Conservation (phyloP, 1,140 invertebrate genomes). For the Acromyrmex heyeri region DNA sequence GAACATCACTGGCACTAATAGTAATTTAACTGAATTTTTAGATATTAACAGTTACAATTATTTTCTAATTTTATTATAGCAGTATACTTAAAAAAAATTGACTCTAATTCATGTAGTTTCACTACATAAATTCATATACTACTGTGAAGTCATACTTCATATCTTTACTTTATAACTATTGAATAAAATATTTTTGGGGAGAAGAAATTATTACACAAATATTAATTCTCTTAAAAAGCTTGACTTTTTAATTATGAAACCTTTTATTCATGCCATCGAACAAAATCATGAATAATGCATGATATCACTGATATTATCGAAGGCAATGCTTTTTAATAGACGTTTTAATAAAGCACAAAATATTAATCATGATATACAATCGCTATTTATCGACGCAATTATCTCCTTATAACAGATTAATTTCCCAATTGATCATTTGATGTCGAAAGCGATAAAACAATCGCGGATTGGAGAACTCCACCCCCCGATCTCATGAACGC, state of each 20-base stretch:
- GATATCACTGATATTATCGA: neutral
- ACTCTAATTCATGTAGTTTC: neutral
- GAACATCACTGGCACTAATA: neutral
- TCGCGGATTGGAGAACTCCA: neutral
- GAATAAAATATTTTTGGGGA: neutral
- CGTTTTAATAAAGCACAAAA: neutral
- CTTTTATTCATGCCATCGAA: neutral
- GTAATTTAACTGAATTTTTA: neutral
- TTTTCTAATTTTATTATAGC: neutral
- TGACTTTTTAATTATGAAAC: neutral
- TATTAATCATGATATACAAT: constrained; percentile 12
- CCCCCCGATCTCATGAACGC: neutral
- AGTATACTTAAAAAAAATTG: no score
- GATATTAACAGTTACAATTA: neutral
- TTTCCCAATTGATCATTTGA: constrained; percentile 21
- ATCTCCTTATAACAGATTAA: neutral
- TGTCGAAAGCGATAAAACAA: constrained; percentile 33
- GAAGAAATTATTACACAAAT: neutral
- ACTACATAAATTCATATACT: no score
- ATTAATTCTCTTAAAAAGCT: neutral
- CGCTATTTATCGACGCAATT: neutral
- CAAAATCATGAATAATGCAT: constrained; percentile 13
- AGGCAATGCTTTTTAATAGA: neutral
- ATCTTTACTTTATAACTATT: neutral
- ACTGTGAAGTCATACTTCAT: neutral